These are phyloP conservation scores for Xestia sexstrigata DNA, from an alignment of 2,888 invertebrate genomes.

Conservation along the genomic window DNA sequence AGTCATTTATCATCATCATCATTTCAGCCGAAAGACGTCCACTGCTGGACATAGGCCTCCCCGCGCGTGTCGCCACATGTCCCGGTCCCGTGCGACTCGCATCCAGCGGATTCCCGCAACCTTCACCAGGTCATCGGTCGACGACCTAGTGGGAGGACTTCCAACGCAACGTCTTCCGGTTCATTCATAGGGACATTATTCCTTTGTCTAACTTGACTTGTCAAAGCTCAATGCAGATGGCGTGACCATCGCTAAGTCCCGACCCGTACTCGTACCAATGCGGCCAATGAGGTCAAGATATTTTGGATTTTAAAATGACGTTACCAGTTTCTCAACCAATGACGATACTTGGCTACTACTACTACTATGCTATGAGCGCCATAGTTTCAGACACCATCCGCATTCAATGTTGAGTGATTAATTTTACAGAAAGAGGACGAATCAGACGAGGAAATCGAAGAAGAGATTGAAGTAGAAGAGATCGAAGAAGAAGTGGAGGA, in stretches of 20 bases:
- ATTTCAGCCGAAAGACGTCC: too few relatives aligned
- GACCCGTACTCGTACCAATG: not conserved
- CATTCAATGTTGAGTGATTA: not conserved
- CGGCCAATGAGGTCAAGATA: not conserved
- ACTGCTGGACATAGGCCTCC: too few relatives aligned
- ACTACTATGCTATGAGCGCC: not conserved
- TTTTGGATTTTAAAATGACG: not conserved
- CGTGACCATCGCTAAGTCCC: not conserved
- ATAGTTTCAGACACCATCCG: not conserved
- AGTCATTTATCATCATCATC: too few relatives aligned
- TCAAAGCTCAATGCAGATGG: not conserved
- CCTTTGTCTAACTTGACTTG: not conserved
- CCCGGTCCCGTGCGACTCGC: too few relatives aligned
- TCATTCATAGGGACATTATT: too few relatives aligned
- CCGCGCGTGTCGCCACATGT: too few relatives aligned
- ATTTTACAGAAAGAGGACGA: conserved; percentile 82
- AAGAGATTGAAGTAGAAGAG: conserved; percentile 85
- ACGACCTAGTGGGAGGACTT: too few relatives aligned
- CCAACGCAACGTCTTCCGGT: too few relatives aligned
- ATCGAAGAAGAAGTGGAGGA: conserved; percentile 84
- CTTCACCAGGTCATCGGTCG: too few relatives aligned
- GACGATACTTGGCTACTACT: not conserved
- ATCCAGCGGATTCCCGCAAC: too few relatives aligned
- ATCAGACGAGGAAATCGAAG: conserved; percentile 85
- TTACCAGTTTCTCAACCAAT: not conserved